Percentiles rank a stretch among this genome's conserved stretches.
Conservation (phyloP, 2,797 vertebrate species). For the Rhodeus uyekii region DNA sequence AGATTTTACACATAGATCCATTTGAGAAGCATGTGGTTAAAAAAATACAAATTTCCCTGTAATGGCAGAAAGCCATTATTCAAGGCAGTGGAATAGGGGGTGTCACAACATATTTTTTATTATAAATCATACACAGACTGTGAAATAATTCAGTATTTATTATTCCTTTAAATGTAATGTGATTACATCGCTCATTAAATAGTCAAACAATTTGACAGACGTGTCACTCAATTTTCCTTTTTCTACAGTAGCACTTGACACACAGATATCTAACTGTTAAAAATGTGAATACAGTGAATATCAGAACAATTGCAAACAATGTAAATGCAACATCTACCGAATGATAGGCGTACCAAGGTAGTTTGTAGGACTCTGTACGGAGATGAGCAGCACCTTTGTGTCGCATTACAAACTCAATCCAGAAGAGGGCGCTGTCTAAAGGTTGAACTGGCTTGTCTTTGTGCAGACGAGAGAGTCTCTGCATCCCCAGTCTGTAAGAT, state of each 20-base stretch:
- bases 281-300: background rate
- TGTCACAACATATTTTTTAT: too few species aligned
- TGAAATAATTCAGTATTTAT: too few species aligned
- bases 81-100: too few species aligned
- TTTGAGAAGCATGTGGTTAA: too few species aligned
- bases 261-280: background rate
- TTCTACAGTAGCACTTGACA: background rate
- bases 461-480: conserved; percentile 35
- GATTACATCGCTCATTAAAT: too few species aligned
- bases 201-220: too few species aligned
- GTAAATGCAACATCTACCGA: conserved; percentile 24
- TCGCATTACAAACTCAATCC: conserved; percentile 54
- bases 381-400: conserved; percentile 55
- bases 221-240: conserved; percentile 19
- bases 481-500: conserved; percentile 30
- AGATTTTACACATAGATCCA: background rate
- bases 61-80: too few species aligned
- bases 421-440: conserved; percentile 47
- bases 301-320: background rate
- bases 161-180: too few species aligned
- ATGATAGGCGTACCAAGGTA: conserved; percentile 53
- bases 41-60: too few species aligned
- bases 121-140: too few species aligned
- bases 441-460: conserved; percentile 41
- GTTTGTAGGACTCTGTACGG: conserved; percentile 41